Evolutionary conservation across 2,888 invertebrate species (phyloP).

Genomic region (Andrena flavipes): DNA sequence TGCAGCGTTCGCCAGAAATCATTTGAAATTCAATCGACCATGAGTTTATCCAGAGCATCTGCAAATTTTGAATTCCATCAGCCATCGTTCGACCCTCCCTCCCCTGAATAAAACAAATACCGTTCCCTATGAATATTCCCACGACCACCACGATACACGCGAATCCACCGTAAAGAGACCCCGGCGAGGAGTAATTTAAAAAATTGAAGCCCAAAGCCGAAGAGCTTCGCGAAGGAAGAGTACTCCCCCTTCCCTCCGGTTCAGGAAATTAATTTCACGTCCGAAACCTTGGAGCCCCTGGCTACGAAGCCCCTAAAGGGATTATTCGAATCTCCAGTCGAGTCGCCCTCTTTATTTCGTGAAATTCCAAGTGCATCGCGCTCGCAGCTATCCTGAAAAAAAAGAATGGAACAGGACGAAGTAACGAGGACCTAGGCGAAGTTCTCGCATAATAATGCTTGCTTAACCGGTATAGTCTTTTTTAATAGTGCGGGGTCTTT

Average conservation of each 20-base stretch:
- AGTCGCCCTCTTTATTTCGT: constrained; percentile 8
- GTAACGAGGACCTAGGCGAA: background rate
- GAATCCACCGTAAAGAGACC: background rate
- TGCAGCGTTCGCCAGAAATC: background rate
- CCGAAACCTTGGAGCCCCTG: background rate
- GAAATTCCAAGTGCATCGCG: constrained; percentile 1
- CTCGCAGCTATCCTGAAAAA: background rate
- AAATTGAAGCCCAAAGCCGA: background rate
- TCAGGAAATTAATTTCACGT: constrained; percentile 21
- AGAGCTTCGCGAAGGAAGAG: background rate
- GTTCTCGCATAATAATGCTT: constrained; percentile 24
- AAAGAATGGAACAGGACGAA: background rate
- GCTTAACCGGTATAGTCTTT: background rate
- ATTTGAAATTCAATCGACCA: constrained; percentile 4
- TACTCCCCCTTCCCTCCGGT: background rate
- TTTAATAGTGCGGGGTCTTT: background rate
- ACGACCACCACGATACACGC: background rate
- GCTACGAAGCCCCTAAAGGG: constrained; percentile 1
- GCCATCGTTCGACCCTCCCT: background rate
- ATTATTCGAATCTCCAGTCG: constrained; percentile 17
- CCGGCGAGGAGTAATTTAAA: background rate
- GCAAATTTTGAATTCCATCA: background rate
- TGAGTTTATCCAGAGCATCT: background rate
- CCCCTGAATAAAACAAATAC: background rate
- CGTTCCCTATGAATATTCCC: background rate